Base-by-base conservation (phyloP, 2,797 vertebrate species). In the Neosilurus hyrtlii region DNA sequence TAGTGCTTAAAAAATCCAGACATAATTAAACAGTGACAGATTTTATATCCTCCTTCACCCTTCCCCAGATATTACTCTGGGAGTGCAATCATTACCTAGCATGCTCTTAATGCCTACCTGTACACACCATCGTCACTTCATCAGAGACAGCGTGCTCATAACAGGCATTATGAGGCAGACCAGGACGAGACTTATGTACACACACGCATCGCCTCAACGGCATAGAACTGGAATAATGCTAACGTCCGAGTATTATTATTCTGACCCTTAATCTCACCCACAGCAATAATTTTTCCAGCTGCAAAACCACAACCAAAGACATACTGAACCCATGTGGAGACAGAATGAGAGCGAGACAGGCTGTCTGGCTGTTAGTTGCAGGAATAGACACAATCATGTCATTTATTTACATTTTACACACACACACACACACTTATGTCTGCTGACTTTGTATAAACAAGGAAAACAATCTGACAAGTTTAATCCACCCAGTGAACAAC, bases 1-100 rank as follows among this genome's bases (percentile, higher is more conserved):
- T 90, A 92, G 89, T 90, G 91, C 77, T 91, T 92, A 87, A 87
- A 85, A 86, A 85, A 87, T 83, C 79, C 86, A 86, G 83, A 86
- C 83, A 79, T 87, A 90, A 90, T 88, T 89, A 90, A 88, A 90
- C 82, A 79, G 87, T 81, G 85, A 85, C 84, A 87, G 79, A 87
- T 88, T 88, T 84, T 67, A 82, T 81, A 86, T 84, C 86, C 82
- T 72, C 83, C 76, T 73, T 84, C 70, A 71, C 78, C 80, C 62
- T 80, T 83, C 80, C 81, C 82, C 71, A 82, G 78, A 84, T 79
- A 83, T 86, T 81, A 81, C 73, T 12, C 57, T 56, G 30, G 9
- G 81, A 16, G 18, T 56, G 67, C 73, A 79, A 77, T 67, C 68
- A 81, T 68, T 37, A 82, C 43, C 77, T 73, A 66, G 57, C 66